Percentiles rank a stretch among this genome's conserved stretches.
These are phyloP conservation scores for Apistogramma diplotaenia DNA, from an alignment of 2,113 vertebrate genomes.

Conservation along the genomic window DNA sequence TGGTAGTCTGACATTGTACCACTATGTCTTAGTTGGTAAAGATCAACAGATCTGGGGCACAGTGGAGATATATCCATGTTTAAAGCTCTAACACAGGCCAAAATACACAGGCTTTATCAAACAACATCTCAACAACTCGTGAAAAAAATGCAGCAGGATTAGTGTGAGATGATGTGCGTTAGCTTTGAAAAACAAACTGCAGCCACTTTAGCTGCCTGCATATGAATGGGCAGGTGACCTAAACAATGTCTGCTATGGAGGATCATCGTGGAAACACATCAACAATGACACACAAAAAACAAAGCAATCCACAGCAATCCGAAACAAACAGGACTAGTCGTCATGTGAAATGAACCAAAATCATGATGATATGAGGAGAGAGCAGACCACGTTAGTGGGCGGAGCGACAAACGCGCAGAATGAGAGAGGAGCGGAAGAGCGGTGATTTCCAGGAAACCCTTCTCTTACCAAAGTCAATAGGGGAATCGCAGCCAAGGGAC, in stretches of 20 bases:
- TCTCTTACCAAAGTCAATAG: constrained; percentile 79
- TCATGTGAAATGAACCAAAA: constrained; percentile 25
- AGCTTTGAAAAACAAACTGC: constrained; percentile 1
- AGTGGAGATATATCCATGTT: neutral
- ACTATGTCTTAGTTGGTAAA: neutral
- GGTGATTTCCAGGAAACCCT: constrained; percentile 33
- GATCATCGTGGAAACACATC: constrained; percentile 1
- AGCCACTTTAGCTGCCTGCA: neutral
- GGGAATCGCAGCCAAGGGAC: constrained; percentile 76
- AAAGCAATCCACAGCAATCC: constrained; percentile 54
- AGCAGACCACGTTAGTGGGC: constrained; percentile 45
- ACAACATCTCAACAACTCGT: neutral
- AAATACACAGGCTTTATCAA: neutral
- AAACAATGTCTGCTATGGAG: neutral
- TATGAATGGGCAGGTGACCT: neutral
- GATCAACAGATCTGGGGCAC: neutral
- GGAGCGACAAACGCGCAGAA: constrained; percentile 15
- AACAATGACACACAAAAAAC: constrained; percentile 4
- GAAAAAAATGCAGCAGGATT: constrained; percentile 19
- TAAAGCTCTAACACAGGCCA: neutral
- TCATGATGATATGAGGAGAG: constrained; percentile 32
- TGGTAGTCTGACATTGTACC: neutral
- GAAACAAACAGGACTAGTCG: neutral
- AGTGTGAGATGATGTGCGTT: constrained; percentile 33
- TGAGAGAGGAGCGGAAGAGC: constrained; percentile 23